Evolutionary conservation across 1,140 invertebrate genomes (phyloP), one percentile per base, ranked within the genome.

Genomic region (Tetragonula clypearis): DNA sequence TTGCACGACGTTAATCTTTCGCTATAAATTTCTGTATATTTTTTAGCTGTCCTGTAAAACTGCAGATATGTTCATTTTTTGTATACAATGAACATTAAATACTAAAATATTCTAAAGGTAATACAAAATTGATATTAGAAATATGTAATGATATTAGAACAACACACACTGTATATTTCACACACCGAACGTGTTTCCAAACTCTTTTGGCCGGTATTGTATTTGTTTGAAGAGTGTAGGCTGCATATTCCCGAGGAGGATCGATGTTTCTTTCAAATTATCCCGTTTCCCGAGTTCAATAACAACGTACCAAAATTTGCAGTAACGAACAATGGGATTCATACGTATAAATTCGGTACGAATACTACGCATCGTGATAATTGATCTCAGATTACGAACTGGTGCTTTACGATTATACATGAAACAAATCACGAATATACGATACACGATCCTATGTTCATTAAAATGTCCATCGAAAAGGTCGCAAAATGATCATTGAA

Each of bases 351-450:
- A n/a, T 65, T 30, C 11, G 26, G 4, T 41, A 14, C 53, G 30
- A 77, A 65, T 26, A 55, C 65, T 14, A 15, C 21, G 30, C 8
- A 14, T 5, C 4, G 5, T 17, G 21, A 72, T 79, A 79, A 79
- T 79, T 79, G 72, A 56, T 82, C 19, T 9, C 60, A 6, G 23
- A 82, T 82, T 58, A 56, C 30, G 19, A 73, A 30, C 53, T 23
- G 30, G 11, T 55, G 65, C 23, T 82, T 77, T 82, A 68, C 56
- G 60, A 60, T 68, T 76, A 77, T 77, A 76, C 56, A 53, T 19
- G 58, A 12, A 9, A 23, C n/a, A 23, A 69, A 35, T 35, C n/a
- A 9, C 12, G 21, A n/a, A 23, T 19, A 15, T 21, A 4, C 6
- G 30, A 41, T 41, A 41, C 14, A 1, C 0, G 56, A 12, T 71